Base-by-base conservation (phyloP, 1,140 invertebrate genomes). In the Drosophila pallidifrons region DNA sequence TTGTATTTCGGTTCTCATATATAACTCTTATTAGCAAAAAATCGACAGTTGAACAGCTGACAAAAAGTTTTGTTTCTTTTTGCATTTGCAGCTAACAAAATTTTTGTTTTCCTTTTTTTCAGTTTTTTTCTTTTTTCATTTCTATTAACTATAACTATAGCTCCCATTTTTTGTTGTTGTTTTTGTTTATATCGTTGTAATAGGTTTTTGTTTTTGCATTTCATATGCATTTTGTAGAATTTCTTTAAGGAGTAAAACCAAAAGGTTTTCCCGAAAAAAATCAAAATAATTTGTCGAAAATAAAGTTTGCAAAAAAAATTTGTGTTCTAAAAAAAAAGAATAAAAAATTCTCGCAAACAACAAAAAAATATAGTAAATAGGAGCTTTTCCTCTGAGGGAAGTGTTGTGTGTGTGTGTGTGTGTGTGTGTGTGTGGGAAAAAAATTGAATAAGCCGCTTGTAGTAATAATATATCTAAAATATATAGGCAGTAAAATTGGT, bases 11-110 rank as follows among this genome's bases (percentile, higher is more conserved):
- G 46, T 61, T 70, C 55, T 75, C 38, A 77, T 77, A 65, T 58
- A 75, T 73, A 79, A 73, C 66, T 79, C 82, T 87, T 88, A 88
- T 88, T 89, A 75, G 80, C 80, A 88, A 90, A 88, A 86, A 89
- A 89, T 89, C 85, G 85, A 89, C 85, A 89, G 85, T 89, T 89
- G 75, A 89, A 89, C 85, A 90, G 85, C 86, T 81, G 78, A 61
- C 66, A 65, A 75, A 64, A 66, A 49, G 15, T 25, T 54, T 57
- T 47, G 4, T 13, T 32, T 51, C 10, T 13, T 32, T 43, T 60
- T 13, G 16, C 20, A 55, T 52, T 46, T 16, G 30, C 54, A 57
- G 54, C 54, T 16, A 57, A 25, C 20, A 57, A 57, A 47, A 28
- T 55, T 64, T 35, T 73, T 15, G 52, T 49, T 55, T 13, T 64